A percentile compares a stretch with the other conserved stretches of the same genome.
These are phyloP conservation scores for Misgurnus anguillicaudatus DNA, from an alignment of 2,113 vertebrate species.

Conservation along the genomic window DNA sequence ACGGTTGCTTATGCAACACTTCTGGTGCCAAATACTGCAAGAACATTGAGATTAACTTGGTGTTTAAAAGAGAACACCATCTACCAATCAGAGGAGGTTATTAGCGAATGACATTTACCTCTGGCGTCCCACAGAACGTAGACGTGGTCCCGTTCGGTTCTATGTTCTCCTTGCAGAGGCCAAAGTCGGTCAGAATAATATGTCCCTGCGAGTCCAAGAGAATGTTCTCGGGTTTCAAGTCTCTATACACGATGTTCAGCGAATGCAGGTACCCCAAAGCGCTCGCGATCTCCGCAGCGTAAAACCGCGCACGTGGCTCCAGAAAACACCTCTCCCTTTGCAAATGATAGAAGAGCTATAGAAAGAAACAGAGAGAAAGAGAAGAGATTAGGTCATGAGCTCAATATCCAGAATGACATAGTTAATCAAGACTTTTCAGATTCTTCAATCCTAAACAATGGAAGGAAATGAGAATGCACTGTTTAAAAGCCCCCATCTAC, in stretches of 20 bases:
- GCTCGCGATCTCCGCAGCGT: conserved; percentile 95
- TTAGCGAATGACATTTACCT: conserved; percentile 74
- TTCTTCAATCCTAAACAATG: conserved; percentile 67
- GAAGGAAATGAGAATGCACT: conserved; percentile 69
- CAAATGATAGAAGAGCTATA: conserved; percentile 96
- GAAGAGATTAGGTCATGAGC: conserved; percentile 50
- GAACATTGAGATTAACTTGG: neutral
- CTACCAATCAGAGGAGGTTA: neutral
- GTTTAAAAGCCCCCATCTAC: conserved; percentile 47
- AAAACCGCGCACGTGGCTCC: conserved; percentile 94
- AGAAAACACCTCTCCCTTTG: conserved; percentile 97
- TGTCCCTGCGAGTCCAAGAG: conserved; percentile 95
- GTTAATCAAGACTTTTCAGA: conserved; percentile 69
- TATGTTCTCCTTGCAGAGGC: conserved; percentile 98
- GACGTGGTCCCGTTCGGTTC: conserved; percentile 96
- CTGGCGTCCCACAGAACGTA: conserved; percentile 97
- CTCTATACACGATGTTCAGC: conserved; percentile 96
- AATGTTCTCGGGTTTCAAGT: conserved; percentile 98
- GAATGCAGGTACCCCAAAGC: conserved; percentile 97
- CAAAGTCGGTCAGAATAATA: conserved; percentile 96
- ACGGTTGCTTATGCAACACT: conserved; percentile 97
- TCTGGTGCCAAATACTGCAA: conserved; percentile 95
- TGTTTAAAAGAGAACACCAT: neutral
- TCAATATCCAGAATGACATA: conserved; percentile 57
- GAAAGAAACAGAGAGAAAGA: conserved; percentile 55